A percentile compares a stretch with the other conserved stretches of the same genome.
phyloP scores from a whole-genome alignment of 2,113 vertebrate genomes.

The Vulpes lagopus region DNA sequence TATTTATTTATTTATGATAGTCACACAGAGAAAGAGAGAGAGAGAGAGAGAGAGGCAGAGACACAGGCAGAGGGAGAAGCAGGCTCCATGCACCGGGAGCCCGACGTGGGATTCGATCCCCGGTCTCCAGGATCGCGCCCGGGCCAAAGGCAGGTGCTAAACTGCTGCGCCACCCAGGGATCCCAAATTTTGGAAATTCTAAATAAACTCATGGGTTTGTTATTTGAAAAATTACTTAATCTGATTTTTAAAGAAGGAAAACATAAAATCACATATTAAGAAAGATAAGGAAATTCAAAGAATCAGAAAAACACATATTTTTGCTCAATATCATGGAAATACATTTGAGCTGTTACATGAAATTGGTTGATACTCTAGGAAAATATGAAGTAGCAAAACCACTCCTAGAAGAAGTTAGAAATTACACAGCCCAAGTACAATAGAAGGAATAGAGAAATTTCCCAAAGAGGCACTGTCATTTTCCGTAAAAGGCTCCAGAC shows the following conservation, averaged over 20 bases:
- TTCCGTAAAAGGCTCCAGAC: background rate
- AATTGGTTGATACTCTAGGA: background rate
- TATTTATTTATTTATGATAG: no score
- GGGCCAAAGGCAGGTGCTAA: no score
- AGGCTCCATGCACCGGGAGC: no score
- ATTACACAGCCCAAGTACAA: background rate
- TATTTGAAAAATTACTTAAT: background rate
- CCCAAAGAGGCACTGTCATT: background rate
- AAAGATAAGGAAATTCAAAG: background rate
- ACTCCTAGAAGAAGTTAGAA: background rate
- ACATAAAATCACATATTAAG: background rate
- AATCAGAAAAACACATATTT: background rate
- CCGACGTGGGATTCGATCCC: no score
- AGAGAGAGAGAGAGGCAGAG: no score
- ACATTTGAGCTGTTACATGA: background rate
- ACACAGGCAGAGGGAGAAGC: no score
- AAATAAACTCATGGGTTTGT: background rate
- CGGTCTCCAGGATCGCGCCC: no score
- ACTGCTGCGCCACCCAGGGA: no score
- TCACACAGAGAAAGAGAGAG: no score
- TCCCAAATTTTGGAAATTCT: background rate
- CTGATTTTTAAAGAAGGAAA: background rate
- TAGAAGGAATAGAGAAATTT: background rate
- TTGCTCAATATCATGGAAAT: background rate
- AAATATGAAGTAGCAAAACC: background rate